A percentile compares a stretch with the other conserved stretches of the same genome.
phyloP scores from a whole-genome alignment of 2,113 vertebrate species.

The Numenius arquata region DNA sequence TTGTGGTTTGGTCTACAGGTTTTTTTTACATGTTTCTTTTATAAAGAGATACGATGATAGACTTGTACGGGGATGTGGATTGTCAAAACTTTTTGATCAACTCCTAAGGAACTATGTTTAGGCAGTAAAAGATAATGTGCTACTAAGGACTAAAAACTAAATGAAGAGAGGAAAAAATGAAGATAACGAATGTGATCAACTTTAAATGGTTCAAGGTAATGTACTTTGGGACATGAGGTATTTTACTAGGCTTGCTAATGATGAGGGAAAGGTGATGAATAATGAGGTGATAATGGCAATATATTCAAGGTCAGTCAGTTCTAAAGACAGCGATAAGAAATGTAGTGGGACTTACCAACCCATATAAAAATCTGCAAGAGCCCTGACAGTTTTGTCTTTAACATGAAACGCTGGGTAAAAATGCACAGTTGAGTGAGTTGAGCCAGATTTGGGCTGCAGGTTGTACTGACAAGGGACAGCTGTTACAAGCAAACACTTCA shows the following conservation, averaged over 20 bases:
- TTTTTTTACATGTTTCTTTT: not conserved
- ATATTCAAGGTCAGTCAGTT: not conserved
- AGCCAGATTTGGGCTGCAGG: not conserved
- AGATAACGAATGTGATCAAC: not conserved
- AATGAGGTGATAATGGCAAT: not conserved
- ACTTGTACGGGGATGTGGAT: not conserved
- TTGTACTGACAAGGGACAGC: not conserved
- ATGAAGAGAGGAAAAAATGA: not conserved
- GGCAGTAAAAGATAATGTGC: not conserved
- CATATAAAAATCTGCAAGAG: not conserved
- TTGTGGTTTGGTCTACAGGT: not conserved
- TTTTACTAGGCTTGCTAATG: not conserved
- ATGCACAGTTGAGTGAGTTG: not conserved
- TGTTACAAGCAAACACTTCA: not conserved
- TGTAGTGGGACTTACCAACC: not conserved
- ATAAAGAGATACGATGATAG: not conserved
- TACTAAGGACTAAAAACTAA: not conserved
- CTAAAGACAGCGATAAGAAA: not conserved
- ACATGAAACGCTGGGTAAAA: not conserved
- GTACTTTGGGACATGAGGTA: not conserved
- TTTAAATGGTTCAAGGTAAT: not conserved
- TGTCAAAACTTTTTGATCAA: not conserved
- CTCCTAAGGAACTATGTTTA: not conserved
- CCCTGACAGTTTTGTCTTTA: not conserved
- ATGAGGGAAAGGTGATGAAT: not conserved